phyloP scores from a whole-genome alignment of 2,888 invertebrate genomes.

The Liopterus haemorrhoidalis region DNA sequence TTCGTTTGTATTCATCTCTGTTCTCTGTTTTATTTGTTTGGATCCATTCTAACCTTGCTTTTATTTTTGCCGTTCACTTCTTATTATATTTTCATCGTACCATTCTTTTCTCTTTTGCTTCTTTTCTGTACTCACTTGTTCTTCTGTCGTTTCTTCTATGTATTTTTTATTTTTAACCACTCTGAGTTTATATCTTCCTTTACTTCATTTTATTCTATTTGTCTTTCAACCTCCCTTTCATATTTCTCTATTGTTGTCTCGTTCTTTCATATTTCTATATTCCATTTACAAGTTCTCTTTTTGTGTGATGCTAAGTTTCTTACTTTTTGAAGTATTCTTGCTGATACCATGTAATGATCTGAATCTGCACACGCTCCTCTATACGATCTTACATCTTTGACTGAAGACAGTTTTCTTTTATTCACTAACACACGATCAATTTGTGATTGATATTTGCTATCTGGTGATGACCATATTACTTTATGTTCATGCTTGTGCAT shows the following conservation, averaged over 20 bases:
- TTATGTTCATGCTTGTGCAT: constrained; percentile 21
- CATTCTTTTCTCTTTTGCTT: constrained; percentile 11
- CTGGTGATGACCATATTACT: constrained; percentile 17
- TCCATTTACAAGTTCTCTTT: constrained; percentile 10
- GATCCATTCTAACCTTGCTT: constrained; percentile 1
- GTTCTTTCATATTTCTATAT: constrained; percentile 11
- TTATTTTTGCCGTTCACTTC: constrained; percentile 3
- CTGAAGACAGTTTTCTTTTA: constrained; percentile 11
- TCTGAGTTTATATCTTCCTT: constrained; percentile 6
- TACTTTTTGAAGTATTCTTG: constrained; percentile 5
- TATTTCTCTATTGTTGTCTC: constrained; percentile 5
- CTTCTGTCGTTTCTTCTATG: constrained; percentile 9
- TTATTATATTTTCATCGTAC: constrained; percentile 9
- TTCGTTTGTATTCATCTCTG: constrained; percentile 4
- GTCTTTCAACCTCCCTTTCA: constrained; percentile 6
- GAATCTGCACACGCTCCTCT: constrained; percentile 16
- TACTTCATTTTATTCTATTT: background rate
- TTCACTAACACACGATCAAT: constrained; percentile 21
- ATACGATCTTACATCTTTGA: constrained; percentile 18
- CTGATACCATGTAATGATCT: constrained; percentile 13
- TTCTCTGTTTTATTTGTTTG: constrained; percentile 3
- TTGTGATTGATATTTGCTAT: constrained; percentile 15
- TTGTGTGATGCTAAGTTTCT: background rate
- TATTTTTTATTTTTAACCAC: constrained; percentile 7
- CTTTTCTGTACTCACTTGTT: constrained; percentile 2